Base-by-base conservation (phyloP, 2,888 invertebrate genomes). In the Serripes groenlandicus region DNA sequence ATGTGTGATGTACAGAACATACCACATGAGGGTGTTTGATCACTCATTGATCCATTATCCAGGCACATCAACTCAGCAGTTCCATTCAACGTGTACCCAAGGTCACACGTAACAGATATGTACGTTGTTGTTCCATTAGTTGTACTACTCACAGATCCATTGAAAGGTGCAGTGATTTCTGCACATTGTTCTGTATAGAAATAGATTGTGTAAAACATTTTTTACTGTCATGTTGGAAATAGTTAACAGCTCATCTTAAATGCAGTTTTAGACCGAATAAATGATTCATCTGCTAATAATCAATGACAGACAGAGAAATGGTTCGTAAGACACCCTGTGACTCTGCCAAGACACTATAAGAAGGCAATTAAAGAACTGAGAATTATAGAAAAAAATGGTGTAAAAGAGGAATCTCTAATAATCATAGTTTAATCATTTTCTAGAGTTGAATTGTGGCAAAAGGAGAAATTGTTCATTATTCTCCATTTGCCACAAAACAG, bases 31-130 rank as follows among this genome's bases (percentile, higher is more conserved):
- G 78, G 60, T 11, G 35, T 3, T 0, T 7, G n/a, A 18, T 28
- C 18, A 73, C 35, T 78, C 78, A 73, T 74, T 4, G 32, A 18
- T 26, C 78, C 78, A 34, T 60, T 49, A 32, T 7, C 30, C 0
- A 28, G 21, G 23, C 78, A 78, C 7, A 23, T 56, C 5, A 78
- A 15, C 4, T n/a, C 28, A 0, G 23, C 15, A 15, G 18, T n/a
- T 7, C 78, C 78, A 42, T 15, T 26, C 34, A 78, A 23, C n/a
- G 78, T 69, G 28, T 34, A 78, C 5, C 78, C 78, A 15, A 7
- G 34, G 4, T 69, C 69, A 42, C 78, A 78, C 21, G 66, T 68
- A 34, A 75, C 32, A 7, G n/a, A 18, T 23, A 34, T 56, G 7
- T 4, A 3, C 9, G 75, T 75, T 54, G 32, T 35, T 30, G 42